A percentile compares a stretch with the other conserved stretches of the same genome.
phyloP scores from a whole-genome alignment of 2,888 invertebrate species.

The Schrankia costaestrigalis region DNA sequence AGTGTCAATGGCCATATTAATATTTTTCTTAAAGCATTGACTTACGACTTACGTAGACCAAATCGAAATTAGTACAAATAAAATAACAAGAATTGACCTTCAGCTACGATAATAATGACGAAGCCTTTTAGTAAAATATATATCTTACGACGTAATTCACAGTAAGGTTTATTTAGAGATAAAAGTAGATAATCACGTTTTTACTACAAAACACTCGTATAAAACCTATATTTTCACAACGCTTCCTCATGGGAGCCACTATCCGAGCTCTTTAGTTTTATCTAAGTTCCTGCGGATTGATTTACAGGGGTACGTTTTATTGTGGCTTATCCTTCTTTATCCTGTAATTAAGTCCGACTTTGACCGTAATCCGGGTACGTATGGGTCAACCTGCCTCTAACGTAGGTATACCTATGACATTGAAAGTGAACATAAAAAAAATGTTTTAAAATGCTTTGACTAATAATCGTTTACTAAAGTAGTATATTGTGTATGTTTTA shows the following conservation, averaged over 20 bases:
- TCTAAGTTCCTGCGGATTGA: slow-evolving; percentile 51
- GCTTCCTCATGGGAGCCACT: slow-evolving; percentile 14
- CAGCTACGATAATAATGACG: no score
- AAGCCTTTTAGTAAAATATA: no score
- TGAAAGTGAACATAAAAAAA: slow-evolving; percentile 12
- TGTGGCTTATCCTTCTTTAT: slow-evolving; percentile 57
- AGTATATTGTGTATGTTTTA: no score
- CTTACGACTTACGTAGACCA: no score
- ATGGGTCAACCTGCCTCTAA: slow-evolving; percentile 37
- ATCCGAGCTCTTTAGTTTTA: slow-evolving; percentile 37
- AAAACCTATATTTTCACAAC: slow-evolving; percentile 1
- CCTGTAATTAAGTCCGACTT: slow-evolving; percentile 62
- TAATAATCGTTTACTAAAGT: no score
- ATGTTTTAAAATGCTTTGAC: background rate
- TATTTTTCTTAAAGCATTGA: no score
- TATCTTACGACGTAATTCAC: no score
- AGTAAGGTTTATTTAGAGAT: no score
- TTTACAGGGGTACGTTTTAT: slow-evolving; percentile 58
- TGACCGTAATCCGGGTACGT: slow-evolving; percentile 45
- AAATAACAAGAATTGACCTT: no score
- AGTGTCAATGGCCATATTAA: no score
- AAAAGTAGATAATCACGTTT: background rate
- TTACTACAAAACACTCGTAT: background rate
- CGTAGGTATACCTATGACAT: slow-evolving; percentile 28
- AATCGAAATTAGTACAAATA: no score